phyloP scores from a whole-genome alignment of 1,140 invertebrate genomes.

The Oryzaephilus surinamensis region DNA sequence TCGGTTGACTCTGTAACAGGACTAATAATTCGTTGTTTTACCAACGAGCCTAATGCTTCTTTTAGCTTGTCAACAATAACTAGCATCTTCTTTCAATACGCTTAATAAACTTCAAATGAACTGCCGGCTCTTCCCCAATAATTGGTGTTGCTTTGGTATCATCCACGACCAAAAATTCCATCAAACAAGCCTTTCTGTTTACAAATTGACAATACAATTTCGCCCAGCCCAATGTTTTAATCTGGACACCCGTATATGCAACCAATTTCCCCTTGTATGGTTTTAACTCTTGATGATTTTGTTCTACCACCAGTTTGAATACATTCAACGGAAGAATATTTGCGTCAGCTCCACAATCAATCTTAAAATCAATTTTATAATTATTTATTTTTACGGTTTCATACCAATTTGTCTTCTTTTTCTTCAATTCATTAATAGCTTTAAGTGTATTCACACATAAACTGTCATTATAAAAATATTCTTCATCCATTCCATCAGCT shows the following conservation, averaged over 20 bases:
- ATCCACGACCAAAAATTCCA: neutral
- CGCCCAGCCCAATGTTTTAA: conserved; percentile 1
- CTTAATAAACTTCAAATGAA: neutral
- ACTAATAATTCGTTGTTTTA: conserved; percentile 5
- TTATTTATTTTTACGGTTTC: neutral
- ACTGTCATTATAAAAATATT: neutral
- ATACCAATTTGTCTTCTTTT: neutral
- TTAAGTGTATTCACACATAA: neutral
- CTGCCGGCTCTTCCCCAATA: neutral
- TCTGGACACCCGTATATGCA: neutral
- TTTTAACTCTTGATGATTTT: neutral
- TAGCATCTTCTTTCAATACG: neutral
- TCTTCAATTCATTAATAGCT: too few relatives aligned
- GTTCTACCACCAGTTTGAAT: too few relatives aligned
- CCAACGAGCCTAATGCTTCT: conserved; percentile 2
- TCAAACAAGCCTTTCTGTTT: neutral
- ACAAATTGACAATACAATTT: neutral
- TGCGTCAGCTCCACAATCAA: neutral
- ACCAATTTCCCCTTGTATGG: neutral
- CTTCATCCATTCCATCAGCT: neutral
- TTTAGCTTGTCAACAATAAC: too few relatives aligned
- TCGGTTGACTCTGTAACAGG: conserved; percentile 6
- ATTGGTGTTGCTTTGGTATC: neutral
- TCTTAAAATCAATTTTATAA: neutral
- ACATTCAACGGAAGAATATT: neutral